Evolutionary conservation across 2,113 vertebrate genomes (phyloP), one percentile per base, ranked within the genome.

Genomic region (Tricholaema leucomelas): DNA sequence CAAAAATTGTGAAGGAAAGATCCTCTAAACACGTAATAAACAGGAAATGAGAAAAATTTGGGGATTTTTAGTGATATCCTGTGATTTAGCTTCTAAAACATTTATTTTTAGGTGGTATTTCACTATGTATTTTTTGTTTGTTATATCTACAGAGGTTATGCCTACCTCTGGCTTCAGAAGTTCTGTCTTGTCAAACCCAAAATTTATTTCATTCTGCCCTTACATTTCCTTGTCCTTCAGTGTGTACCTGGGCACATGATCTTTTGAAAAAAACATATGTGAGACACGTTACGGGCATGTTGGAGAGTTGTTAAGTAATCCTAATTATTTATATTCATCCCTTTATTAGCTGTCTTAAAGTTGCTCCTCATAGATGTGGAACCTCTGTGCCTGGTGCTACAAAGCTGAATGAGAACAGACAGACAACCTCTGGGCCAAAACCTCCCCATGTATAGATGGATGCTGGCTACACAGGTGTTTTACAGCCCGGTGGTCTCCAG

Each of bases 401-500:
- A 56, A 33, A 84, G 42, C 9, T 50, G 24, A 76, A 56, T 31
- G 10, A 12, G 31, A 67, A 52, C 15, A 50, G 27, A n/a, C 7
- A 31, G 16, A 23, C 33, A 38, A 52, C 3, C 12, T 12, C 14
- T 42, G 24, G 1, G 3, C 5, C 28, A 67, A 69, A 76, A 4
- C 2, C 10, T 38, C 33, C 9, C 0, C 0, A 5, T 61, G 10
- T 28, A n/a, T 44, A 56, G 71, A 31, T 17, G 23, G 31, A 33
- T 33, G 24, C 52, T 80, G 17, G 24, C 38, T 60, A 9, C 13
- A 48, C 3, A 59, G 8, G 31, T 27, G 59, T 50, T 69, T 36
- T 58, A 69, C 25, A 28, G 3, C 5, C 7, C 0, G 0, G 19
- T 0, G 5, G 27, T 2, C 14, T 74, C 44, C 1, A 1, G 20